Base-by-base conservation (phyloP, 2,113 vertebrate genomes). In the Lonchura striata region DNA sequence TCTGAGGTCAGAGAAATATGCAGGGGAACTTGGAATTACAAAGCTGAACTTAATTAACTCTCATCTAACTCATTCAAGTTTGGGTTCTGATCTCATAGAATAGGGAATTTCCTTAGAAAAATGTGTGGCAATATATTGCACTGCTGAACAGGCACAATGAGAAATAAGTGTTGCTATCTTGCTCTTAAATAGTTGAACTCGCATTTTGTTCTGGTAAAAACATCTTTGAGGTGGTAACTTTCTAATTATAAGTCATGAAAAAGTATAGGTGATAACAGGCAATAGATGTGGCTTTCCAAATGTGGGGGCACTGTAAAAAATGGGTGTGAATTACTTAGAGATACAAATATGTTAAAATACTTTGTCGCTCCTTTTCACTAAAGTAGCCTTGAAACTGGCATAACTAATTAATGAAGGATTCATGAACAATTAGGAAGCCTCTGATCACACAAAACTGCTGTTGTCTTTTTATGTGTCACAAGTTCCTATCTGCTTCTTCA, bases 11-110 rank as follows among this genome's bases (percentile, higher is more conserved):
- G 88, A 42, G 88, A 83, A 94, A 77, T 66, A 80, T 83, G 78
- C 88, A 80, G 68, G 82, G 46, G 37, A 90, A 65, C 47, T 92
- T 82, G 27, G 15, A 88, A 10, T 94, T 95, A 37, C 71, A 59
- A 74, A 92, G 31, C 68, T 88, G 86, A 92, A 92, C 75, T 92
- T 90, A 92, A 92, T 94, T 94, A 80, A 61, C 71, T 88, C 65
- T 85, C 42, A 1, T 96, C 59, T 66, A 74, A 80, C 46, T 90
- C 63, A 15, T 93, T 77, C 75, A n/a, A 77, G 39, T 83, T 86
- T 47, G 56, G 35, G 6, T 94, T 93, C 63, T 88, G 75, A 81
- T 85, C 42, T 81, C 3, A 1, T 20, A 77, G 39, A 82, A 72
- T 3, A 64, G 63, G 18, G 37, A 42, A 37, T 86, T 91, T 91